Conservation (phyloP, 2,888 invertebrate species). For the Eupsilia transversa region DNA sequence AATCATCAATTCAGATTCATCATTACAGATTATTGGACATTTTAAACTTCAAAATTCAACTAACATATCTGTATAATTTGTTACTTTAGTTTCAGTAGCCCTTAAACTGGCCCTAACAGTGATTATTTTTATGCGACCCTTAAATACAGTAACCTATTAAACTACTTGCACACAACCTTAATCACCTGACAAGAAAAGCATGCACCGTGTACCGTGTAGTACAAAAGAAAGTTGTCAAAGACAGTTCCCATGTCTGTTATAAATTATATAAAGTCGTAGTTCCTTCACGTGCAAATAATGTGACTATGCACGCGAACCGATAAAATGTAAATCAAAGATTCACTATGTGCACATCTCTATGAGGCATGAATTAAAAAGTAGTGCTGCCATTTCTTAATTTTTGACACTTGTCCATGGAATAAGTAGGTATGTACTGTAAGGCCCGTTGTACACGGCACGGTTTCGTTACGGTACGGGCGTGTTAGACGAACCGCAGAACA, state of each 20-base stretch:
- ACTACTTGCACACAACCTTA: conserved; percentile 25
- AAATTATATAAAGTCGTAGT: conserved; percentile 37
- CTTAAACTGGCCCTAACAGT: too few species aligned
- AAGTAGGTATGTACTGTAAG: too few species aligned
- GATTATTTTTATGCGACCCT: neutral
- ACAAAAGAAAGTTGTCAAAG: conserved; percentile 53
- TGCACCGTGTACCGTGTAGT: neutral
- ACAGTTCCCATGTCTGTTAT: conserved; percentile 45
- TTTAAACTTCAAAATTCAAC: neutral
- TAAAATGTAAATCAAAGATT: conserved; percentile 15
- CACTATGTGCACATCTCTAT: neutral
- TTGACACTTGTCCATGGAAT: conserved; percentile 1
- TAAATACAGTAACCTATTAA: conserved; percentile 37
- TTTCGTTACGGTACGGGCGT: too few species aligned
- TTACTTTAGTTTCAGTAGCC: neutral
- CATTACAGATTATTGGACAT: neutral
- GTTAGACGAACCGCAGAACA: too few species aligned
- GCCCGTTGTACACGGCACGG: too few species aligned
- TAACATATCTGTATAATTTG: neutral
- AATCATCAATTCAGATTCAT: neutral
- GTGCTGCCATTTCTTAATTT: conserved; percentile 31
- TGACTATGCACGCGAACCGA: conserved; percentile 3
- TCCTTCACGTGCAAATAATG: conserved; percentile 29
- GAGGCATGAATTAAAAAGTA: conserved; percentile 4
- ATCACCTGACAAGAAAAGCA: conserved; percentile 26